A percentile compares a stretch with the other conserved stretches of the same genome.
Evolutionary conservation across 1,140 invertebrate genomes (phyloP).

Genomic region (Drosophila funebris): DNA sequence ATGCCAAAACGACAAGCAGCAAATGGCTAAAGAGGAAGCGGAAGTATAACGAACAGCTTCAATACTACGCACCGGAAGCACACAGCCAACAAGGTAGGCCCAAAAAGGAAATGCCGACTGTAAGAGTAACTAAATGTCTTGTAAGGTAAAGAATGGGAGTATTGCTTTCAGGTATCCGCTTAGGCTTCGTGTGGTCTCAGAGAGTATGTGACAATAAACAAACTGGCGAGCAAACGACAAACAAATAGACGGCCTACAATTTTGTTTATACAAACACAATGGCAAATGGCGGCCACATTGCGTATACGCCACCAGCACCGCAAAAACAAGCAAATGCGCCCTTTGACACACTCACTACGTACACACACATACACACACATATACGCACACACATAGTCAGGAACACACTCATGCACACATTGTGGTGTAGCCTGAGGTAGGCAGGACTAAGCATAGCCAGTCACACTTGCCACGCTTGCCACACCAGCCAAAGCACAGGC

Average conservation of each 20-base stretch:
- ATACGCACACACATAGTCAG: neutral
- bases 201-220: conserved; percentile 66
- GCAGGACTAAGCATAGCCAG: conserved; percentile 5
- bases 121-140: conserved; percentile 57
- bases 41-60: conserved; percentile 47
- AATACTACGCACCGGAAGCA: conserved; percentile 38
- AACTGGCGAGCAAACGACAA: conserved; percentile 63
- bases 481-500: neutral
- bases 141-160: neutral
- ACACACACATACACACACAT: neutral
- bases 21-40: conserved; percentile 43
- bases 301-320: conserved; percentile 66
- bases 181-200: neutral
- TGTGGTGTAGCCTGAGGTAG: conserved; percentile 1
- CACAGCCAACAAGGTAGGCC: conserved; percentile 50
- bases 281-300: conserved; percentile 72
- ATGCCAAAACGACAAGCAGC: conserved; percentile 33
- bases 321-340: conserved; percentile 61
- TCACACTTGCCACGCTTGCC: neutral
- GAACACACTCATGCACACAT: neutral
- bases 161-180: neutral
- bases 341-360: conserved; percentile 39
- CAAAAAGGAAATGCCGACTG: conserved; percentile 54
- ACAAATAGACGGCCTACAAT: conserved; percentile 72
- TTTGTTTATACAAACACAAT: conserved; percentile 78